These are phyloP conservation scores for Stenotaenia linearis DNA, from an alignment of 2,888 invertebrate species.

Conservation along the genomic window DNA sequence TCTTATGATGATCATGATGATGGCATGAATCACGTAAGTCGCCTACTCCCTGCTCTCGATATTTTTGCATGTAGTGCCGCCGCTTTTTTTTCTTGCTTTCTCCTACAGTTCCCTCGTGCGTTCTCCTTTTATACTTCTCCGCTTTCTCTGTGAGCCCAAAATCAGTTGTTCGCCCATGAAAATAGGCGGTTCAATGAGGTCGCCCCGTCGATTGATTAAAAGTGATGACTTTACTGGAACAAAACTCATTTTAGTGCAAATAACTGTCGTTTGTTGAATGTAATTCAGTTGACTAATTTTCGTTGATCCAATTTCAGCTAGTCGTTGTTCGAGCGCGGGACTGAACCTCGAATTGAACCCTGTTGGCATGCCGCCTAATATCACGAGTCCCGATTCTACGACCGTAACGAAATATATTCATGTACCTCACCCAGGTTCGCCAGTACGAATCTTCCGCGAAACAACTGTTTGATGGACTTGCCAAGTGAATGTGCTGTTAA, in stretches of 20 bases:
- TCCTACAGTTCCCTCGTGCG: neutral
- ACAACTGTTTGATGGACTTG: slow-evolving; percentile 44
- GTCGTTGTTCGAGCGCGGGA: neutral
- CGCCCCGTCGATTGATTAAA: neutral
- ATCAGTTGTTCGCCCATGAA: neutral
- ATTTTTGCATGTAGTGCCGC: neutral
- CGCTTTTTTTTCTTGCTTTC: neutral
- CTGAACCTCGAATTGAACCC: neutral
- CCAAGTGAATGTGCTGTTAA: neutral
- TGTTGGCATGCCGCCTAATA: slow-evolving; percentile 24
- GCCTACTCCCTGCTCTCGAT: neutral
- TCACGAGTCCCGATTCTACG: slow-evolving; percentile 38
- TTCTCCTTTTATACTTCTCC: neutral
- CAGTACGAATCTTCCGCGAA: slow-evolving; percentile 48
- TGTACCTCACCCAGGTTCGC: slow-evolving; percentile 48
- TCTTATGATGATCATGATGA: neutral
- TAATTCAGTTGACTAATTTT: neutral
- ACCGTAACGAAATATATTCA: slow-evolving; percentile 49
- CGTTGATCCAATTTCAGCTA: neutral
- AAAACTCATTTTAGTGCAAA: neutral
- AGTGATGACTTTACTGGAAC: neutral
- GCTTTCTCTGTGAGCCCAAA: neutral
- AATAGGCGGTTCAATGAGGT: neutral
- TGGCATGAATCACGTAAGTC: neutral
- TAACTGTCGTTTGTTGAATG: neutral